A percentile compares a stretch with the other conserved stretches of the same genome.
Conservation (phyloP, 2,888 invertebrate genomes). For the Pristionchus mayeri region DNA sequence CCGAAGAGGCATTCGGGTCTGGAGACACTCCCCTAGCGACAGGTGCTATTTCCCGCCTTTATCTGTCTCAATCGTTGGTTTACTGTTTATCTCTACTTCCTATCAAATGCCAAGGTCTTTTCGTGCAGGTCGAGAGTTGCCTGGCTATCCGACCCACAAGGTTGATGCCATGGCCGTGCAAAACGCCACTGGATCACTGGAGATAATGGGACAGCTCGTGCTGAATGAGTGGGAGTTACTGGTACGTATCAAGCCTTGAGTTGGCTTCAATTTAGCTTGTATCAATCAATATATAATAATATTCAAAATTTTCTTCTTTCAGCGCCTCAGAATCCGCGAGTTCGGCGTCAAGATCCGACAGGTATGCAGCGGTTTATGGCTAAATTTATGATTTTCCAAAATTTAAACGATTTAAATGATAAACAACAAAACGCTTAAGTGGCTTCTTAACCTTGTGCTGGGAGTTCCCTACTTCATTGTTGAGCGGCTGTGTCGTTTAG, state of each 20-base stretch:
- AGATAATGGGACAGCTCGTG: constrained; percentile 35
- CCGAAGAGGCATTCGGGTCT: neutral
- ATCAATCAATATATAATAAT: neutral
- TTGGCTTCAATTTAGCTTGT: neutral
- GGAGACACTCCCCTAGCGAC: neutral
- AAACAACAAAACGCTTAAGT: no score
- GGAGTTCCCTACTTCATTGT: no score
- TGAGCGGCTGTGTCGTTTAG: no score
- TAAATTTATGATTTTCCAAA: neutral
- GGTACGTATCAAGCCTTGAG: neutral
- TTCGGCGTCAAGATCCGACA: constrained; percentile 39
- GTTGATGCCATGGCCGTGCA: constrained; percentile 19
- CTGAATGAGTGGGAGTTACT: constrained; percentile 46
- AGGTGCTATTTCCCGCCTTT: neutral
- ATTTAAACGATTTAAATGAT: no score
- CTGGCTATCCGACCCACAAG: neutral
- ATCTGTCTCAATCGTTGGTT: neutral
- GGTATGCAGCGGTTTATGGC: no score
- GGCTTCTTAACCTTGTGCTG: neutral
- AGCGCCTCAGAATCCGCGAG: constrained; percentile 38
- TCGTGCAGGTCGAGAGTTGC: neutral
- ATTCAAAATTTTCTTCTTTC: neutral
- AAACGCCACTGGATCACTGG: constrained; percentile 41
- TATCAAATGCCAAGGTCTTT: neutral
- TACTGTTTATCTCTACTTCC: neutral